These are phyloP conservation scores for Campaea margaritaria DNA, from an alignment of 2,888 invertebrate species.

Conservation along the genomic window DNA sequence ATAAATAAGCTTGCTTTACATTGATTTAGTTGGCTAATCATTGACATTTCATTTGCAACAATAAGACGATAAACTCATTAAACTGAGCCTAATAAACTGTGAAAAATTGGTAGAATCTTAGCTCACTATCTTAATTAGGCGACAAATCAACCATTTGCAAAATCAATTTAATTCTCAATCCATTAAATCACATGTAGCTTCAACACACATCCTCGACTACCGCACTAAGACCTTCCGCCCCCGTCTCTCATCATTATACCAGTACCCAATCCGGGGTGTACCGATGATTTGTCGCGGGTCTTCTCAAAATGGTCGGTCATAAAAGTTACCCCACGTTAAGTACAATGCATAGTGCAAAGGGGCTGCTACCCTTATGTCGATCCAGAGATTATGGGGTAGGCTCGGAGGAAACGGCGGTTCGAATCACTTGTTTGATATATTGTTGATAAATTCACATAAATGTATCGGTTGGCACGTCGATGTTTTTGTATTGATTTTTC, in stretches of 20 bases:
- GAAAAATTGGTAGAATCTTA: background rate
- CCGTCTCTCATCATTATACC: slow-evolving; percentile 42
- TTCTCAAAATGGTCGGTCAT: slow-evolving; percentile 62
- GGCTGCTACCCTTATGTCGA: slow-evolving; percentile 71
- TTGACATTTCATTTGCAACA: too few relatives aligned
- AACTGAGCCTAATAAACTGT: too few relatives aligned
- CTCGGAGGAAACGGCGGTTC: slow-evolving; percentile 61
- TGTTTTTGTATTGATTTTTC: slow-evolving; percentile 18
- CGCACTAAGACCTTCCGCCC: slow-evolving; percentile 47
- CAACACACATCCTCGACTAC: slow-evolving; percentile 66
- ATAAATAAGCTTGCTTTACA: too few relatives aligned
- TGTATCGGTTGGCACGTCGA: slow-evolving; percentile 35
- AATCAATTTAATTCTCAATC: slow-evolving; percentile 82
- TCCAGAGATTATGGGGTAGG: slow-evolving; percentile 61
- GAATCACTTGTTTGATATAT: slow-evolving; percentile 69
- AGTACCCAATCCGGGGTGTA: slow-evolving; percentile 40
- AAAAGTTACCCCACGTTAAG: slow-evolving; percentile 80
- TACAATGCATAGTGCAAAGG: slow-evolving; percentile 77
- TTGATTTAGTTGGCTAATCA: too few relatives aligned
- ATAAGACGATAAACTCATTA: too few relatives aligned
- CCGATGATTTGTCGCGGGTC: slow-evolving; percentile 62
- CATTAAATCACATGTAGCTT: slow-evolving; percentile 79
- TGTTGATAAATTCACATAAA: slow-evolving; percentile 46
- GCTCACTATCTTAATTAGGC: slow-evolving; percentile 48
- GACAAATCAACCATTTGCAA: slow-evolving; percentile 62